These are phyloP conservation scores for Celastrina argiolus DNA, from an alignment of 2,888 invertebrate genomes.

Conservation along the genomic window DNA sequence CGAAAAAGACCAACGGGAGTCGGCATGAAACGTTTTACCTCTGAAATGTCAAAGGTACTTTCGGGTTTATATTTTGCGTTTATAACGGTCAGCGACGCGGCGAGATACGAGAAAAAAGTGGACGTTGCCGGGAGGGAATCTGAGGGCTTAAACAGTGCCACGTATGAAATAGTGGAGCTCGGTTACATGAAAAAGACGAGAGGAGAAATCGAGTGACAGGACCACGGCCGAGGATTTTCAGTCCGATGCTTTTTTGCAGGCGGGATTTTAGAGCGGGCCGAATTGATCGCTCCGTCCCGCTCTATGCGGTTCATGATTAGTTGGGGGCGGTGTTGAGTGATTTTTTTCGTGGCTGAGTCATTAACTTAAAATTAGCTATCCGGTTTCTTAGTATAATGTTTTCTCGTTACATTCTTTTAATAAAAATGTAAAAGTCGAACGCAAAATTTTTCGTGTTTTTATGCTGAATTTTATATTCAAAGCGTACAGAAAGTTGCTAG, in stretches of 20 bases:
- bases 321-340: slow-evolving; percentile 50
- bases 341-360: slow-evolving; percentile 42
- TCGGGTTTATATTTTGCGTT: slow-evolving; percentile 75
- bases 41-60: slow-evolving; percentile 75
- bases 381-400: slow-evolving; percentile 27
- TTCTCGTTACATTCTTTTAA: not conserved
- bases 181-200: slow-evolving; percentile 78
- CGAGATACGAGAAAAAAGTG: slow-evolving; percentile 68
- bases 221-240: slow-evolving; percentile 69
- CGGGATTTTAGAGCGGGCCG: slow-evolving; percentile 62
- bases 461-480: not conserved
- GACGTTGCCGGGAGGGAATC: slow-evolving; percentile 73
- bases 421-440: not conserved
- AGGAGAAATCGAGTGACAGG: slow-evolving; percentile 75
- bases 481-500: not conserved
- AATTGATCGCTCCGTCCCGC: slow-evolving; percentile 63
- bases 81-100: slow-evolving; percentile 71
- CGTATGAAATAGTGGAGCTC: slow-evolving; percentile 76
- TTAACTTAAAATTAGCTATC: slow-evolving; percentile 35
- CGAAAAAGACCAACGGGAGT: slow-evolving; percentile 57
- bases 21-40: slow-evolving; percentile 69
- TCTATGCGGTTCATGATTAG: slow-evolving; percentile 61
- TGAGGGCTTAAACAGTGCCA: slow-evolving; percentile 76
- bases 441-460: not conserved
- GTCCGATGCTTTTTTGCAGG: slow-evolving; percentile 69